Percentiles rank a stretch among this genome's conserved stretches.
Evolutionary conservation across 1,140 invertebrate genomes (phyloP).

Genomic region (Solenopsis invicta): DNA sequence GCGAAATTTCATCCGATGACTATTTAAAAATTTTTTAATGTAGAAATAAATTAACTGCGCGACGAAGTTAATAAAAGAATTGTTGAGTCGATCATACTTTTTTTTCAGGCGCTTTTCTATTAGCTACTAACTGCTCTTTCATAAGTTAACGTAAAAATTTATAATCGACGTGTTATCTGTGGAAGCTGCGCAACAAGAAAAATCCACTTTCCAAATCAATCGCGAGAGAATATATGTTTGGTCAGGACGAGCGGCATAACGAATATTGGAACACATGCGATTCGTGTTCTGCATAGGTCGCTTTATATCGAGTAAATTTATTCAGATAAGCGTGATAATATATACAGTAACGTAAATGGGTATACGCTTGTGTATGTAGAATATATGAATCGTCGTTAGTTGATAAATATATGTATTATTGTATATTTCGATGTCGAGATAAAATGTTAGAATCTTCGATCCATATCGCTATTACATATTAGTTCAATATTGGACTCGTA

Average conservation of each 20-base stretch:
- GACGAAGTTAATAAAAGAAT: neutral
- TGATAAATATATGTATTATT: slow-evolving; percentile 40
- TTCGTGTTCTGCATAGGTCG: neutral
- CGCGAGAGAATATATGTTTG: neutral
- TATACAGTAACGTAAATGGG: slow-evolving; percentile 34
- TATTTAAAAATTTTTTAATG: neutral
- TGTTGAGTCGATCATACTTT: neutral
- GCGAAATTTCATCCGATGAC: neutral
- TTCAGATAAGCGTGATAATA: slow-evolving; percentile 5
- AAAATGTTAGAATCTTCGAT: slow-evolving; percentile 11
- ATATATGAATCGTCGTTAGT: slow-evolving; percentile 50
- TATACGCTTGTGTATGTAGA: slow-evolving; percentile 65
- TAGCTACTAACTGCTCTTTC: neutral
- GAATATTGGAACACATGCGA: slow-evolving; percentile 1
- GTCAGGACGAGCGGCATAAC: neutral
- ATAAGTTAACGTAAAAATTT: neutral
- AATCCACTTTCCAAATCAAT: slow-evolving; percentile 18
- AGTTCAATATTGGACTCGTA: neutral
- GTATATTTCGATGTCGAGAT: slow-evolving; percentile 18
- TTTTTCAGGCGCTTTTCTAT: neutral
- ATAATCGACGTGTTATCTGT: neutral
- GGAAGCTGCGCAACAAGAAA: neutral
- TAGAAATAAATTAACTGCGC: neutral
- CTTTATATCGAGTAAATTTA: slow-evolving; percentile 1
- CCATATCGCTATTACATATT: slow-evolving; percentile 15